These are phyloP conservation scores for Peromyscus maniculatus DNA, from an alignment of 2,113 vertebrate genomes.

Conservation along the genomic window DNA sequence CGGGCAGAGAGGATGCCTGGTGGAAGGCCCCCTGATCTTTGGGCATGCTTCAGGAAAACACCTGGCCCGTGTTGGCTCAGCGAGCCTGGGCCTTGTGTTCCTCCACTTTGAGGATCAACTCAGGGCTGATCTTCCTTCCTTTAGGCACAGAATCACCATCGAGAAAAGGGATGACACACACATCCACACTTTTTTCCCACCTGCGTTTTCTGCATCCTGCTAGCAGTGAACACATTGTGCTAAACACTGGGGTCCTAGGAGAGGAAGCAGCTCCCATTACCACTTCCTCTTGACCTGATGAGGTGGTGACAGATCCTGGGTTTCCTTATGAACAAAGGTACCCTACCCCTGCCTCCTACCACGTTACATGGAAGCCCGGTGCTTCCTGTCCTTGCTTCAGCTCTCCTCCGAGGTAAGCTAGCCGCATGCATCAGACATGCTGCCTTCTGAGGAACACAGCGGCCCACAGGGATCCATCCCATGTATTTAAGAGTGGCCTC, in stretches of 20 bases:
- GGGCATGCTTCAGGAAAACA: slow-evolving; percentile 55
- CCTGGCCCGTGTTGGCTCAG: neutral
- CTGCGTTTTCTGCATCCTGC: neutral
- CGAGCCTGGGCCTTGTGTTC: neutral
- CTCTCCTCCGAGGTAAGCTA: neutral
- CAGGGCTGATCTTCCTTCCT: neutral
- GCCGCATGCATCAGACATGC: neutral
- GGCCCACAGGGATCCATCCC: neutral
- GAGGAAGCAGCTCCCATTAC: slow-evolving; percentile 1
- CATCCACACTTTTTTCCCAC: neutral
- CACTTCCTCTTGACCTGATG: neutral
- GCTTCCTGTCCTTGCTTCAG: neutral
- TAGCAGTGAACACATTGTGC: neutral
- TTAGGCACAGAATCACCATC: neutral
- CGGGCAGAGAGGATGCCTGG: slow-evolving; percentile 39
- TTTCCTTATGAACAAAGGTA: slow-evolving; percentile 25
- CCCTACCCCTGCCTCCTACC: neutral
- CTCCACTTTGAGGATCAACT: neutral
- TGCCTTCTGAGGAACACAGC: neutral
- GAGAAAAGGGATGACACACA: neutral
- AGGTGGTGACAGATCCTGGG: neutral
- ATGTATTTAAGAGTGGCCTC: neutral
- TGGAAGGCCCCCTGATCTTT: slow-evolving; percentile 45
- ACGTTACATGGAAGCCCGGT: neutral
- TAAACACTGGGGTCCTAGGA: neutral